Evolutionary conservation across 1,140 invertebrate species (phyloP).

Genomic region (Bombus difficillimus): DNA sequence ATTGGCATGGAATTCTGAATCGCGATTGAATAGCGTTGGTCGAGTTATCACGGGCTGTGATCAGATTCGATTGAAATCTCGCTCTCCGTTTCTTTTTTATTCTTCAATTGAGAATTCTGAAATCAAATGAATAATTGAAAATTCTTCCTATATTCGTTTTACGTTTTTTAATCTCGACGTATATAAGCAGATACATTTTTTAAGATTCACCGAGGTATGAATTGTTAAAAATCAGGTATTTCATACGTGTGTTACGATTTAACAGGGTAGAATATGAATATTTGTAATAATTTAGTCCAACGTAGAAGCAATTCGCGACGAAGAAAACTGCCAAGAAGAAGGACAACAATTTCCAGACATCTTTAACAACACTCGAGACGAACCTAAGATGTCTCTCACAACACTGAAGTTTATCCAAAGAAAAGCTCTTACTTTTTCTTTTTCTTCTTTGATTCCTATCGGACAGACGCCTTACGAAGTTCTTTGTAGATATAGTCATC

Average conservation of each 20-base stretch:
- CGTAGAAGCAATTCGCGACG: no score
- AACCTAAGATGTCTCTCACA: neutral
- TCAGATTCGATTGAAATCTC: neutral
- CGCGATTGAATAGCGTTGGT: neutral
- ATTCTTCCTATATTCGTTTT: neutral
- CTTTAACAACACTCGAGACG: neutral
- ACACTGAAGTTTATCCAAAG: neutral
- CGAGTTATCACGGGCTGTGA: neutral
- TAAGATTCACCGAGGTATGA: neutral
- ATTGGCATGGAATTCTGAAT: slow-evolving; percentile 8
- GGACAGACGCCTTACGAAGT: neutral
- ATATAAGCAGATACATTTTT: neutral
- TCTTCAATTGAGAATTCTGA: neutral
- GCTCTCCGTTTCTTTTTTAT: neutral
- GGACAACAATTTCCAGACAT: neutral
- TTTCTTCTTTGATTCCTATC: neutral
- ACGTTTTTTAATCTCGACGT: no score
- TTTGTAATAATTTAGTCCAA: neutral
- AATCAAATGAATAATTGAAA: neutral
- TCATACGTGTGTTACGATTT: neutral
- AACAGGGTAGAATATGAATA: neutral
- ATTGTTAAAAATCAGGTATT: neutral
- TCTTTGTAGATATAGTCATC: neutral
- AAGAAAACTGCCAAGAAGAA: neutral
- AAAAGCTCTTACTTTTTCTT: neutral